Base-by-base conservation (phyloP, 1,140 invertebrate species). In the Bombus breviceps region DNA sequence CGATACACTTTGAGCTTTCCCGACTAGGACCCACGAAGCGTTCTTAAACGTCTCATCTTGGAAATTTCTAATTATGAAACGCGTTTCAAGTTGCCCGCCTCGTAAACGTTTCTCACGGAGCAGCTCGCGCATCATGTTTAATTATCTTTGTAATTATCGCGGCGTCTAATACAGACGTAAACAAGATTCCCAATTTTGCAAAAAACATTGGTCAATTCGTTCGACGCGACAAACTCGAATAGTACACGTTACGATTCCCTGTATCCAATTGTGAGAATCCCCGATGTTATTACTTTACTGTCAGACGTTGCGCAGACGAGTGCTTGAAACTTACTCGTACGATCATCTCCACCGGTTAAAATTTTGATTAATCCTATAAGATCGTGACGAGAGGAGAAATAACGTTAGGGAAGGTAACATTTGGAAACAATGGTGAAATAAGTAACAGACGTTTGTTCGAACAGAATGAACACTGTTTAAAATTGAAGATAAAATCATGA, bases 21-120 rank as follows among this genome's bases (percentile, higher is more conserved):
- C 25, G 41, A 47, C n/a, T 32, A 32, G 15, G 76, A 8, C 0
- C 9, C 12, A 25, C 15, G n/a, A 5, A 12, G 37, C 15, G 34
- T 57, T 73, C 69, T 57, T 57, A 37, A 59, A 53, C 28, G 34
- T 74, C 59, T 43, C 68, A 32, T 68, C 62, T 37, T n/a, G 32
- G 4, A 18, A 37, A 76, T 76, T 83, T 68, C 73, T 76, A 83
- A 83, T 83, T 68, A 68, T 77, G 62, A 68, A 43, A 13, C 57
- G n/a, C 73, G 32, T 37, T 53, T n/a, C 59, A 2, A 59, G 32
- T 41, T 2, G 53, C 5, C 81, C 13, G 10, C 1, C 25, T 5
- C 28, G 41, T 76, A 41, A 77, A 66, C 57, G 72, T 28, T 28
- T 28, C 59, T n/a, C 25, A 10, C n/a, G 39, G 9, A 75, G 43